Evolutionary conservation across 2,113 vertebrate genomes (phyloP).

Genomic region (Turnix velox): DNA sequence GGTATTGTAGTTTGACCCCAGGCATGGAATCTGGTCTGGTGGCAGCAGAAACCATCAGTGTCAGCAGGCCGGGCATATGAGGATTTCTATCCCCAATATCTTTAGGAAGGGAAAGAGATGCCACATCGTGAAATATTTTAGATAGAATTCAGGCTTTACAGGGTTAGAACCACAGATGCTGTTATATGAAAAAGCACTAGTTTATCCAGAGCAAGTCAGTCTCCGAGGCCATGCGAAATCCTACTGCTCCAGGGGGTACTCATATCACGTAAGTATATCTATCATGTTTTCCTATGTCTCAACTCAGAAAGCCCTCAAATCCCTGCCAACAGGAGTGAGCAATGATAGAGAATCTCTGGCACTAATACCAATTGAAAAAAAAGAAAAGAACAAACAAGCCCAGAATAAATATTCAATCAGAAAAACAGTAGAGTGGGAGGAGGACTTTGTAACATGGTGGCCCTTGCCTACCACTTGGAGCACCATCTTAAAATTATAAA

Average conservation of each 20-base stretch:
- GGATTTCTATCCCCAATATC: neutral
- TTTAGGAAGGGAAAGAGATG: neutral
- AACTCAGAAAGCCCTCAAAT: neutral
- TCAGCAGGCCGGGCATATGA: fast-evolving
- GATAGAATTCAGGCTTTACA: neutral
- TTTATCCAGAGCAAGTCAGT: neutral
- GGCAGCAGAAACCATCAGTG: neutral
- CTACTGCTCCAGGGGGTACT: neutral
- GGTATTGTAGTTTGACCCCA: neutral
- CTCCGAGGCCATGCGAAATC: neutral
- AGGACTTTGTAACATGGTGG: neutral
- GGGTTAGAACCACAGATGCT: neutral
- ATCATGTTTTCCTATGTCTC: neutral
- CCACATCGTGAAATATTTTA: neutral
- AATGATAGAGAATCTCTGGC: neutral
- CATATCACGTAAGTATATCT: neutral
- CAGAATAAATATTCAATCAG: neutral
- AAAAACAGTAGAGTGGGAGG: neutral
- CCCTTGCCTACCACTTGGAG: neutral
- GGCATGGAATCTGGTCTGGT: neutral
- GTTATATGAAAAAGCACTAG: neutral
- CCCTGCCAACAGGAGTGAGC: neutral
- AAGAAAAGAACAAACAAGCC: too few relatives aligned
- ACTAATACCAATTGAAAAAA: neutral
- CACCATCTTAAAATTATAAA: neutral